A percentile compares a stretch with the other conserved stretches of the same genome.
Conservation (phyloP, 1,140 invertebrate genomes). For the Nixonia krombeini region DNA sequence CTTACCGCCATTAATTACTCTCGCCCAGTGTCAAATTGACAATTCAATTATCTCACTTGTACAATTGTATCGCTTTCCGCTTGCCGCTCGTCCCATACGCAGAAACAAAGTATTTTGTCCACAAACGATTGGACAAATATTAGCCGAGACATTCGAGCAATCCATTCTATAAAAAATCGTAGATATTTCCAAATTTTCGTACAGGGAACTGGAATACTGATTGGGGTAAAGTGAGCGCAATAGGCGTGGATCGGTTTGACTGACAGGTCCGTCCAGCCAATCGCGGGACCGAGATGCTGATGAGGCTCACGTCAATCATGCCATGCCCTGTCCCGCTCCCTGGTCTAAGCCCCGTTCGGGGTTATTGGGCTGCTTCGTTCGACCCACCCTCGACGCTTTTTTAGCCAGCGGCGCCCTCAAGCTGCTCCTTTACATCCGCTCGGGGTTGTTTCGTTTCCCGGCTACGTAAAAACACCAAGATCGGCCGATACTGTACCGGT, state of each 20-base stretch:
- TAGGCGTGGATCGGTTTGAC: constrained; percentile 69
- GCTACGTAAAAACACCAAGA: constrained; percentile 43
- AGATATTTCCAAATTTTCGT: no score
- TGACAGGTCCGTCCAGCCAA: constrained; percentile 72
- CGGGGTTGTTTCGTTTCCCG: constrained; percentile 65
- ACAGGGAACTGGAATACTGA: constrained; percentile 11
- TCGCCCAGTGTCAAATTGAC: no score
- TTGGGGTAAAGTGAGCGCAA: constrained; percentile 45
- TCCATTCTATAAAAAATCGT: no score
- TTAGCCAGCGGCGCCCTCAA: constrained; percentile 49
- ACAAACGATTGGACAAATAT: no score
- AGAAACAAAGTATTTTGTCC: no score
- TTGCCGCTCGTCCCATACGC: no score
- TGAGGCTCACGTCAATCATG: constrained; percentile 72
- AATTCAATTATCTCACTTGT: no score
- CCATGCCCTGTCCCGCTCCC: constrained; percentile 58
- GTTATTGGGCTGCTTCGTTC: constrained; percentile 49
- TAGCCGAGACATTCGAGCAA: no score
- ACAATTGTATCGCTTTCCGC: no score
- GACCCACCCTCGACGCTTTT: constrained; percentile 40
- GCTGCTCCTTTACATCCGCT: constrained; percentile 58
- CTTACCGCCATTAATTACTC: background rate
- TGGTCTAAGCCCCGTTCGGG: constrained; percentile 58
- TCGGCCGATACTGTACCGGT: constrained; percentile 30
- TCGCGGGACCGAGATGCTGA: constrained; percentile 70